A percentile compares a stretch with the other conserved stretches of the same genome.
Evolutionary conservation across 2,888 invertebrate genomes (phyloP).

Genomic region (Conchocele bisecta): DNA sequence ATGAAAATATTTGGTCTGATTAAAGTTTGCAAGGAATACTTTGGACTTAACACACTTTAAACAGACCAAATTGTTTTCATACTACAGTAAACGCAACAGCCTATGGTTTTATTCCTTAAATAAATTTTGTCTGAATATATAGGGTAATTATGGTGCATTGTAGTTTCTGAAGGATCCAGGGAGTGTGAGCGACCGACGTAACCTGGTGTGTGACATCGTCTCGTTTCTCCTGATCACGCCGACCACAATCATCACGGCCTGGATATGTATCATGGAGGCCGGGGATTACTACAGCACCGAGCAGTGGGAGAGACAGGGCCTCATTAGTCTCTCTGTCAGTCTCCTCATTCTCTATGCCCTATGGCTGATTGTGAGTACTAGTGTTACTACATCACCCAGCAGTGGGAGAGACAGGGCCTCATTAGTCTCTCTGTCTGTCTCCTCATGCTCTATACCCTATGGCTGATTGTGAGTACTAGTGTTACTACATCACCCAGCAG

Average conservation of each 20-base stretch:
- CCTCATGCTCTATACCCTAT: conserved; percentile 70
- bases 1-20: too few relatives aligned
- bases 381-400: too few relatives aligned
- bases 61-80: too few relatives aligned
- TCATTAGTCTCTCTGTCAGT: conserved; percentile 68
- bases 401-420: conserved; percentile 74
- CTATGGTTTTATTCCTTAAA: too few relatives aligned
- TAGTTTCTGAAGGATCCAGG: conserved; percentile 86
- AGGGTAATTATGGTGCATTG: too few relatives aligned
- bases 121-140: too few relatives aligned
- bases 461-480: too few relatives aligned
- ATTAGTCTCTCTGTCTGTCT: conserved; percentile 70
- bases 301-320: conserved; percentile 70
- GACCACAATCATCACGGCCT: conserved; percentile 84
- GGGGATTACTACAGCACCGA: conserved; percentile 31
- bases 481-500: too few relatives aligned
- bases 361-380: conserved; percentile 73
- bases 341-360: conserved; percentile 71
- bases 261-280: conserved; percentile 82
- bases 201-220: conserved; percentile 84
- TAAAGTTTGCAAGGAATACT: too few relatives aligned
- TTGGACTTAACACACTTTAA: too few relatives aligned
- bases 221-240: conserved; percentile 86
- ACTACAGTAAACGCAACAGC: too few relatives aligned
- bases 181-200: conserved; percentile 81